Percentiles rank a stretch among this genome's conserved stretches.
These are phyloP conservation scores for Cheilosia pagana DNA, from an alignment of 2,888 invertebrate genomes.

Conservation along the genomic window DNA sequence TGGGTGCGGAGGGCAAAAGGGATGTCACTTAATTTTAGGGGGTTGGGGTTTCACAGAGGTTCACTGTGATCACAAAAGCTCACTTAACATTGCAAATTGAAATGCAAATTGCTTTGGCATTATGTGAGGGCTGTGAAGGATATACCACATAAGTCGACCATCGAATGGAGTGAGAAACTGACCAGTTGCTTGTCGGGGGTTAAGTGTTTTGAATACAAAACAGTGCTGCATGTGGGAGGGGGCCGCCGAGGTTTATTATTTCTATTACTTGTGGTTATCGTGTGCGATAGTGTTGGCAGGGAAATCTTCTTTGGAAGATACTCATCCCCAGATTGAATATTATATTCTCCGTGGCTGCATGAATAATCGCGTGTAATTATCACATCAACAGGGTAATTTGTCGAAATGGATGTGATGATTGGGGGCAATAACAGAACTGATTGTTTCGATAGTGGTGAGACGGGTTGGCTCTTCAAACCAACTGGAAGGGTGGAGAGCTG, in stretches of 20 bases:
- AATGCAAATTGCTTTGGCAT: constrained; percentile 73
- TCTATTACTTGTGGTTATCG: constrained; percentile 38
- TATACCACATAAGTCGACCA: constrained; percentile 26
- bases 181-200: constrained; percentile 50
- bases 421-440: constrained; percentile 63
- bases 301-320: constrained; percentile 35
- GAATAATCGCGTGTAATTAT: constrained; percentile 74
- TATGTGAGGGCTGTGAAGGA: constrained; percentile 39
- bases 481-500: not conserved
- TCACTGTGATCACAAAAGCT: constrained; percentile 69
- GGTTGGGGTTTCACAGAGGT: constrained; percentile 46
- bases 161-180: constrained; percentile 34
- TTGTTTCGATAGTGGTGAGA: constrained; percentile 54
- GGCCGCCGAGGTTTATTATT: constrained; percentile 41
- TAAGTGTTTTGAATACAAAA: constrained; percentile 50
- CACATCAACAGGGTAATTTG: constrained; percentile 74
- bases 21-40: constrained; percentile 48
- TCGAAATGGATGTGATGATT: constrained; percentile 70
- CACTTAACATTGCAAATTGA: constrained; percentile 74
- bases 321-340: constrained; percentile 34
- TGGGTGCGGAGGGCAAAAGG: not conserved
- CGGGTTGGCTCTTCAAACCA: not conserved
- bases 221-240: constrained; percentile 6
- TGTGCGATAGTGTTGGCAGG: constrained; percentile 5
- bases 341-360: constrained; percentile 31